These are phyloP conservation scores for Antechinus stuartii DNA, from an alignment of 2,113 vertebrate genomes.

Conservation along the genomic window DNA sequence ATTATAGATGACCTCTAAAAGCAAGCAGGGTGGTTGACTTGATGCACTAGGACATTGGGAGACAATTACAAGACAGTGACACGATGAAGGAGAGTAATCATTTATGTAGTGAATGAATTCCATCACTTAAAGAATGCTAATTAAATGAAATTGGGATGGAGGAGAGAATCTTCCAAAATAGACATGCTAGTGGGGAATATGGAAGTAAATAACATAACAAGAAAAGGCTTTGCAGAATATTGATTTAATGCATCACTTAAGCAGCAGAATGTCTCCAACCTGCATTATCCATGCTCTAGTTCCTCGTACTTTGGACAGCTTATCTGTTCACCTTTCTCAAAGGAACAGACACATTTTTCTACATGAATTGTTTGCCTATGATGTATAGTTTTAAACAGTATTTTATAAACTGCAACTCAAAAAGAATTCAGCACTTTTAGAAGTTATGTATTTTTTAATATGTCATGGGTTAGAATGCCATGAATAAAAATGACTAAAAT, in stretches of 20 bases:
- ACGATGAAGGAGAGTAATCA: slow-evolving; percentile 12
- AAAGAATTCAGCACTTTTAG: slow-evolving; percentile 62
- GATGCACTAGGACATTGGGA: not conserved
- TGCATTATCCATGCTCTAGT: slow-evolving; percentile 95
- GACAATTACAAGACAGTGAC: not conserved
- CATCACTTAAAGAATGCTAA: slow-evolving; percentile 63
- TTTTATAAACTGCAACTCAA: slow-evolving; percentile 56
- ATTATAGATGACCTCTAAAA: slow-evolving; percentile 1
- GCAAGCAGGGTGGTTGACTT: not conserved
- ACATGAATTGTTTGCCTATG: slow-evolving; percentile 80
- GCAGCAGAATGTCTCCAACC: slow-evolving; percentile 89
- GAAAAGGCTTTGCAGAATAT: slow-evolving; percentile 93
- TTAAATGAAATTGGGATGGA: slow-evolving; percentile 78
- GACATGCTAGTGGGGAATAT: slow-evolving; percentile 89
- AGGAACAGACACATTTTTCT: slow-evolving; percentile 83
- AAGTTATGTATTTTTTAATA: slow-evolving; percentile 47
- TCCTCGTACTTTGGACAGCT: slow-evolving; percentile 90
- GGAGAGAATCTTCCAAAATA: slow-evolving; percentile 86
- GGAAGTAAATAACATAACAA: slow-evolving; percentile 94
- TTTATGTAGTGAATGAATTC: slow-evolving; percentile 53
- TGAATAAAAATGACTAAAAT: slow-evolving; percentile 76
- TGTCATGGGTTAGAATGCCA: slow-evolving; percentile 46
- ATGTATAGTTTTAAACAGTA: slow-evolving; percentile 72
- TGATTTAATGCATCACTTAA: slow-evolving; percentile 95
- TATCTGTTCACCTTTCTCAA: slow-evolving; percentile 87